A percentile compares a stretch with the other conserved stretches of the same genome.
Evolutionary conservation across 2,797 vertebrate species (phyloP).

Genomic region (Cetoscarus ocellatus): DNA sequence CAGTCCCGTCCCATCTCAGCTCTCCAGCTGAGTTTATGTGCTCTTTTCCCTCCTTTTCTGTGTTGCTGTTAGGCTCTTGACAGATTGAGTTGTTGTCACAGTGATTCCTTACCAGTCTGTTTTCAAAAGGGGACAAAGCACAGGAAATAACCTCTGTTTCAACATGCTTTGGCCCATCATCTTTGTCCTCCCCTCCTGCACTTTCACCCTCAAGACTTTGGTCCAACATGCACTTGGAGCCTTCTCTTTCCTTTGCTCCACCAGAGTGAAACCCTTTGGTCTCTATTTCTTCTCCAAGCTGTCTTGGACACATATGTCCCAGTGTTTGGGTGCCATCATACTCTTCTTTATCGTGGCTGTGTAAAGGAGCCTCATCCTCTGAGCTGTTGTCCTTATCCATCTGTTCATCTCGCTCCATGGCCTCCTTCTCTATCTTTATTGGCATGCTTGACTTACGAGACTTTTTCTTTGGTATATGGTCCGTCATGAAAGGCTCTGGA

Average conservation of each 20-base stretch:
- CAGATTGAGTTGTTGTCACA: constrained; percentile 32
- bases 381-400: constrained; percentile 84
- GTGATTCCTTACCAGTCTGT: constrained; percentile 52
- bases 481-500: constrained; percentile 77
- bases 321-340: constrained; percentile 69
- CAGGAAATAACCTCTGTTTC: constrained; percentile 78
- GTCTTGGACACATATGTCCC: constrained; percentile 60
- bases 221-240: constrained; percentile 72
- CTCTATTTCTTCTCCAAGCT: constrained; percentile 47
- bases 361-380: constrained; percentile 85
- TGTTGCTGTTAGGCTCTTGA: constrained; percentile 31
- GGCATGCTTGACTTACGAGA: constrained; percentile 99
- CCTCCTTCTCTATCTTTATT: constrained; percentile 96
- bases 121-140: constrained; percentile 52
- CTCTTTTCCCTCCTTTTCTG: constrained; percentile 70
- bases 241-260: constrained; percentile 73
- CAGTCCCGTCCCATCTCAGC: constrained; percentile 82
- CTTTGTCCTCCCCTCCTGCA: constrained; percentile 70
- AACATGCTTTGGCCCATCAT: constrained; percentile 57
- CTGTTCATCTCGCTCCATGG: constrained; percentile 79
- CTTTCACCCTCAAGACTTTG: constrained; percentile 71
- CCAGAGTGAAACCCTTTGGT: constrained; percentile 61
- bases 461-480: constrained; percentile 96
- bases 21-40: constrained; percentile 73
- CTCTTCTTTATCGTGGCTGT: constrained; percentile 82